These are phyloP conservation scores for Mycalesis mineus DNA, from an alignment of 2,888 invertebrate genomes.

Conservation along the genomic window DNA sequence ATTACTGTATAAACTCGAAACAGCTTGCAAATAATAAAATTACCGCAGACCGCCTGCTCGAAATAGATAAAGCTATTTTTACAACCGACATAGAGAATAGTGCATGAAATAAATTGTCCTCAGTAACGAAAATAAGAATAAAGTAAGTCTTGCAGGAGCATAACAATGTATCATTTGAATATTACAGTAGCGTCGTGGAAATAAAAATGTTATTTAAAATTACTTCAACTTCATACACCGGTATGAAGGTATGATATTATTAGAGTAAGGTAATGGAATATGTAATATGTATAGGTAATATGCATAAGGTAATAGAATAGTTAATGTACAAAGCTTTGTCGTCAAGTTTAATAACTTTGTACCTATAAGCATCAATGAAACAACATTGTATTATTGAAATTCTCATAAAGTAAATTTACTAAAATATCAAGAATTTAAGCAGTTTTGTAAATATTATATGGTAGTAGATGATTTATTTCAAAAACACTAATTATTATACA, in stretches of 20 bases:
- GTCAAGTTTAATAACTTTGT: too few species aligned
- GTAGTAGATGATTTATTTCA: too few species aligned
- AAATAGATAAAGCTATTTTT: background rate
- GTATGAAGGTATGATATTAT: background rate
- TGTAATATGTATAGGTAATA: too few species aligned
- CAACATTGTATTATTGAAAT: too few species aligned
- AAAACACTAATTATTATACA: too few species aligned
- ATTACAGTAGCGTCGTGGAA: background rate
- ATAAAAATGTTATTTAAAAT: slow-evolving; percentile 5
- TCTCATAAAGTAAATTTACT: too few species aligned
- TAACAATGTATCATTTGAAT: slow-evolving; percentile 6
- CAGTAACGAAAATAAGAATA: background rate
- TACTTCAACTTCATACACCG: background rate
- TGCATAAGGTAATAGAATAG: too few species aligned
- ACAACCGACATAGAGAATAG: background rate
- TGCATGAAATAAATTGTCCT: background rate
- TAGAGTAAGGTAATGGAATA: background rate
- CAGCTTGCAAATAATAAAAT: background rate
- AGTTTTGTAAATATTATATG: too few species aligned
- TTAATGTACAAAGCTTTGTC: too few species aligned
- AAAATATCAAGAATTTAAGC: too few species aligned
- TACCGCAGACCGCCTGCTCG: background rate
- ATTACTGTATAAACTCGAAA: background rate
- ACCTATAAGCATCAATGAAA: too few species aligned
- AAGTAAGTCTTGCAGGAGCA: slow-evolving; percentile 2